Evolutionary conservation across 2,888 invertebrate genomes (phyloP).

Genomic region (Cybosia mesomella): DNA sequence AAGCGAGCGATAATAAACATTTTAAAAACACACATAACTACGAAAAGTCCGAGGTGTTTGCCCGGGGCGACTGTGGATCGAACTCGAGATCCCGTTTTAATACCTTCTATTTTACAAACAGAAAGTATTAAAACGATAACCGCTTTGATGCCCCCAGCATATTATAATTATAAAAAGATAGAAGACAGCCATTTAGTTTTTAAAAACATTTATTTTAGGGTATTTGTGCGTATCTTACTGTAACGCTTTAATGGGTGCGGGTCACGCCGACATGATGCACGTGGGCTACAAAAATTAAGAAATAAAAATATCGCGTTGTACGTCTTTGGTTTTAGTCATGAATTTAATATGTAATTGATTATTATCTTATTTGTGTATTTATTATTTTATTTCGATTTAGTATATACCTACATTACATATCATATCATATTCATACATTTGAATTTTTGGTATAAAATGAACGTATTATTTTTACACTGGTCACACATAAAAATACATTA

Average conservation of each 20-base stretch:
- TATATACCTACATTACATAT: too few species aligned
- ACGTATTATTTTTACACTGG: neutral
- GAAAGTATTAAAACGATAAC: neutral
- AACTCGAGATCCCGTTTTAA: too few species aligned
- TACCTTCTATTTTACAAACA: too few species aligned
- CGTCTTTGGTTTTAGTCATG: neutral
- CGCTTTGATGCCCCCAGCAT: neutral
- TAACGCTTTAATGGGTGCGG: constrained; percentile 7
- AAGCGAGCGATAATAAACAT: too few species aligned
- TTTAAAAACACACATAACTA: too few species aligned
- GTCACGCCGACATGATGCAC: neutral
- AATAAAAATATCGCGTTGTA: neutral
- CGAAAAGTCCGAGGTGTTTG: too few species aligned
- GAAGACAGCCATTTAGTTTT: neutral
- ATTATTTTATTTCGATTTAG: neutral
- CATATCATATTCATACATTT: too few species aligned
- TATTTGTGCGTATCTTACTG: neutral
- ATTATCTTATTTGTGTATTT: neutral
- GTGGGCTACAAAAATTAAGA: neutral
- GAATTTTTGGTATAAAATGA: neutral
- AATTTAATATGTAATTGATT: neutral
- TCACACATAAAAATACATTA: neutral
- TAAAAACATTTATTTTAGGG: neutral
- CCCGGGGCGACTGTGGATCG: too few species aligned
- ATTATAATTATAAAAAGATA: constrained; percentile 5